A percentile compares a stretch with the other conserved stretches of the same genome.
phyloP scores from a whole-genome alignment of 2,888 invertebrate species.

The Helicoverpa assulta region DNA sequence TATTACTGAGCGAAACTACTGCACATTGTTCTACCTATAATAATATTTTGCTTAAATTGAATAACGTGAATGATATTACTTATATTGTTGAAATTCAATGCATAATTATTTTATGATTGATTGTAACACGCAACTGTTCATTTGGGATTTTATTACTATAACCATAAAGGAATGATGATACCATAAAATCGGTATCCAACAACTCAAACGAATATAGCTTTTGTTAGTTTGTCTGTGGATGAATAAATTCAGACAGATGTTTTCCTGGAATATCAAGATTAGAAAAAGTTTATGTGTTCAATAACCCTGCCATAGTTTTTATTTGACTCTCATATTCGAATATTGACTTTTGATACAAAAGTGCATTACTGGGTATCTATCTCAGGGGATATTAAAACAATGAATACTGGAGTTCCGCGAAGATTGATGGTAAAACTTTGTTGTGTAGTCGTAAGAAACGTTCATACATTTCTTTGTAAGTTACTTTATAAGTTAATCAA shows the following conservation, averaged over 20 bases:
- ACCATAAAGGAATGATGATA: too few relatives aligned
- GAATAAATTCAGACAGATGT: too few relatives aligned
- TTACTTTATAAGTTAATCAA: slow-evolving; percentile 5
- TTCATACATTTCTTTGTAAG: slow-evolving; percentile 21
- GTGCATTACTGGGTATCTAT: slow-evolving; percentile 43
- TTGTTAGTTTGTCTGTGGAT: too few relatives aligned
- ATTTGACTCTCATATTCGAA: slow-evolving; percentile 11
- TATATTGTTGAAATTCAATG: too few relatives aligned
- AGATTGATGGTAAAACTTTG: slow-evolving; percentile 59
- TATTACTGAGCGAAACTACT: slow-evolving; percentile 20
- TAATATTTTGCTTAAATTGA: slow-evolving; percentile 7
- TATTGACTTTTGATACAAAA: slow-evolving; percentile 34
- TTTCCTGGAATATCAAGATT: too few relatives aligned
- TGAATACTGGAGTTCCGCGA: slow-evolving; percentile 55
- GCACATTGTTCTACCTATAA: slow-evolving; percentile 18
- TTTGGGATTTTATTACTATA: too few relatives aligned
- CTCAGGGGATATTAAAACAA: slow-evolving; percentile 61
- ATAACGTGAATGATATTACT: background rate
- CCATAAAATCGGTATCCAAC: too few relatives aligned
- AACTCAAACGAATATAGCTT: too few relatives aligned
- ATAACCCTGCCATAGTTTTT: background rate
- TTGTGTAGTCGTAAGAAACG: slow-evolving; percentile 26
- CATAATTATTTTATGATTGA: too few relatives aligned
- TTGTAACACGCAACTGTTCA: too few relatives aligned
- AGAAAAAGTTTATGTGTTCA: too few relatives aligned